Base-by-base conservation (phyloP, 2,113 vertebrate genomes). In the Tenrec ecaudatus region DNA sequence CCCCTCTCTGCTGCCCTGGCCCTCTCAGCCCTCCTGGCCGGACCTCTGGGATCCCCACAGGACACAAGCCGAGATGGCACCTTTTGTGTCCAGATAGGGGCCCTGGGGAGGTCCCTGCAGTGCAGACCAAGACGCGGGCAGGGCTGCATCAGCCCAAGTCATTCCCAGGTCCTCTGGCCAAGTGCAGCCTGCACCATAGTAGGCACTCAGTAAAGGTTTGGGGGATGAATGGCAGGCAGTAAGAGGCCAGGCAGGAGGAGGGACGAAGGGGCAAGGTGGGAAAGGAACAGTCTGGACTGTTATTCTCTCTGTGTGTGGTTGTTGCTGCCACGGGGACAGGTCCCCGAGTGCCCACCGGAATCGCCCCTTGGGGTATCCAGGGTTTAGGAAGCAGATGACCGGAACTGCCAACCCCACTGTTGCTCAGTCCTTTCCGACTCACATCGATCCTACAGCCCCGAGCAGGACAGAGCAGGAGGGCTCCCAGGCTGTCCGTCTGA, bases 101-200 rank as follows among this genome's bases (percentile, higher is more conserved):
- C 47, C 22, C 0, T 53, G 20, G 75, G 40, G 22, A 2, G 36
- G 47, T 22, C 17, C 25, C 53, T 6, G 1, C 36, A 2, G 1
- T 15, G 27, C 68, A 77, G 75, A 10, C 53, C 23, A 2, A 3
- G 53, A 64, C 9, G 0, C 22, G 7, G 86, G 27, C 3, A 0
- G 0, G 0, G 11, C 7, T 9, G 0, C 2, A 3, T 19, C 33
- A 38, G 27, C 66, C 27, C 19, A 0, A 3, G 22, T 64, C 33
- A 2, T 47, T 25, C 62, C 53, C 27, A 19, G 88, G 78, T 57
- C 36, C 71, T 9, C 0, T 68, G 64, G 60, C 20, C 23, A 12
- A 11, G 22, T 8, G 1, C 11, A 33, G 6, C 1, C 19, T 14
- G 33, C 8, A 7, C 0, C 11, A 1, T 66, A 66, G 38, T 38